phyloP scores from a whole-genome alignment of 1,140 invertebrate genomes.

The Brachionus sp. region DNA sequence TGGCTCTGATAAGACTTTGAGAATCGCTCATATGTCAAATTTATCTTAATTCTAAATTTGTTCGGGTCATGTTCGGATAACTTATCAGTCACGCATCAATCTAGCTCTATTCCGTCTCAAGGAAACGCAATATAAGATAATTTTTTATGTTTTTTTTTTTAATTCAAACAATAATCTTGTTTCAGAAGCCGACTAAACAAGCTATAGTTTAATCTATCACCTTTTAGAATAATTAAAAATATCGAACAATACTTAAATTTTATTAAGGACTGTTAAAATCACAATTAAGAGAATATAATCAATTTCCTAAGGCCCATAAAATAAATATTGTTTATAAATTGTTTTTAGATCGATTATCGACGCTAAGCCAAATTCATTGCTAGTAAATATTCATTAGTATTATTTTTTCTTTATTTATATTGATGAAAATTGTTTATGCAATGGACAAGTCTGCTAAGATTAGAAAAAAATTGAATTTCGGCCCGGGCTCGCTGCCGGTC shows the following conservation, averaged over 20 bases:
- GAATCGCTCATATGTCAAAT: background rate
- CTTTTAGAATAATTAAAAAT: background rate
- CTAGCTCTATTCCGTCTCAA: background rate
- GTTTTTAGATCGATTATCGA: background rate
- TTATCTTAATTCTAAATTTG: background rate
- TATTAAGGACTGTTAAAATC: background rate
- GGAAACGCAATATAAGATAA: background rate
- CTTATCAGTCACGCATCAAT: background rate
- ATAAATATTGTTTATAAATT: background rate
- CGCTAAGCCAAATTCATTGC: background rate
- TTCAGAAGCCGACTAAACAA: no score
- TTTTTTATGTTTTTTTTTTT: background rate
- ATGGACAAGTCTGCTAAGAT: background rate
- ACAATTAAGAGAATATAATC: background rate
- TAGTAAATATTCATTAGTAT: background rate
- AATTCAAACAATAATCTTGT: background rate
- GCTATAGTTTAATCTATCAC: no score
- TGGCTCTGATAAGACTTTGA: background rate
- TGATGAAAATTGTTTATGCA: constrained; percentile 20
- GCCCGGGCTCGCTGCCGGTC: background rate
- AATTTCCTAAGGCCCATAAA: background rate
- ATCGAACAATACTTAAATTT: background rate
- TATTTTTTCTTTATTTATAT: background rate
- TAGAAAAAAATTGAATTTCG: background rate
- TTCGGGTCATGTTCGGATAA: background rate